Base-by-base conservation (phyloP, 2,888 invertebrate genomes). In the Aricia artaxerxes region DNA sequence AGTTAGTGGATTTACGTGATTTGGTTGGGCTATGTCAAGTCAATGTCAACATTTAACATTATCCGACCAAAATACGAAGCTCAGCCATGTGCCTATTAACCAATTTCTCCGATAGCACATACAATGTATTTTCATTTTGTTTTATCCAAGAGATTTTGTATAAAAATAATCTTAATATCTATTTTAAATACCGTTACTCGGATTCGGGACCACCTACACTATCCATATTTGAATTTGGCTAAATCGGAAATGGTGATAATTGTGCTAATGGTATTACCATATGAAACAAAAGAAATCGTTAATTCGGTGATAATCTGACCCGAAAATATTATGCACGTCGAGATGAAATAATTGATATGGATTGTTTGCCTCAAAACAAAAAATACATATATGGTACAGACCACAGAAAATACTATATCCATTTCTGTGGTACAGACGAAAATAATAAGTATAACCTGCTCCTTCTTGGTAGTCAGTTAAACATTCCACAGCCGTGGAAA, bases 181-280 rank as follows among this genome's bases (percentile, higher is more conserved):
- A 69, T 69, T 16, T 16, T 69, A 13, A 69, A 69, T 13, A 69
- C 69, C 69, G 69, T 69, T 69, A 64, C 31, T 64, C 31, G 5
- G 35, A 38, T 35, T 13, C 13, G 35, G 69, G 11, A 44, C 73
- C 35, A 73, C 73, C 73, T 73, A 73, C 73, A 73, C 73, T n/a
- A 69, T 69, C 73, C 73, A 73, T 73, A 73, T 44, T 44, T 73
- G 73, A 40, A 24, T 73, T 73, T 44, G 24, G 73, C n/a, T n/a
- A 73, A 73, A 73, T 73, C 44, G 9, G 73, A 44, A 73, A 44
- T 73, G 44, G 44, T 73, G 73, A 44, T 73, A 73, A 73, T 73
- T 73, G 73, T 73, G 44, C 40, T 73, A 73, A 73, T 73, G 73
- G 44, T 13, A 73, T 73, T 40, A n/a, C 44, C 73, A 38, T 69